phyloP scores from a whole-genome alignment of 1,140 invertebrate genomes.

The Phortica variegata region DNA sequence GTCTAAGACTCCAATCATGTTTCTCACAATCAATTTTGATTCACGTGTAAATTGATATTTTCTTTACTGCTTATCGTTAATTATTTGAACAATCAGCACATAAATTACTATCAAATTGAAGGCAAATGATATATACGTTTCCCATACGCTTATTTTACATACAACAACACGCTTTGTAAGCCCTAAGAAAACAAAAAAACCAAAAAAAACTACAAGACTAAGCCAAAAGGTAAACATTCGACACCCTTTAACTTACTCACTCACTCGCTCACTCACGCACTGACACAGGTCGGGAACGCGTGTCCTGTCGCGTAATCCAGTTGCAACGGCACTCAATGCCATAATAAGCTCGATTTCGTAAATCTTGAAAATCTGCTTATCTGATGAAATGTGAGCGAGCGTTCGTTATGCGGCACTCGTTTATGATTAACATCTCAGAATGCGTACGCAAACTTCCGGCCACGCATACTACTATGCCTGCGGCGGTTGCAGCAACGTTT shows the following conservation, averaged over 20 bases:
- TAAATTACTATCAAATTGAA: constrained; percentile 51
- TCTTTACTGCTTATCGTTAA: constrained; percentile 25
- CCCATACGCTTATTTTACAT: constrained; percentile 16
- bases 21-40: too few species aligned
- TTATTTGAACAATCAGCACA: constrained; percentile 14
- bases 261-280: constrained; percentile 12
- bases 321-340: constrained; percentile 21
- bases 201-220: constrained; percentile 8
- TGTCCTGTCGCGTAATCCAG: not conserved
- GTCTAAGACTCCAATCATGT: too few species aligned
- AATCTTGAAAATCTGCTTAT: constrained; percentile 55
- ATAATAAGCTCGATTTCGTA: constrained; percentile 53
- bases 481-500: too few species aligned
- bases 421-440: constrained; percentile 45
- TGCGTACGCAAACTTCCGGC: constrained; percentile 27
- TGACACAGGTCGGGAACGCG: constrained; percentile 1
- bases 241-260: constrained; percentile 35
- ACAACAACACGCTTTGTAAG: constrained; percentile 12
- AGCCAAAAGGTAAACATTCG: constrained; percentile 46
- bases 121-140: constrained; percentile 46
- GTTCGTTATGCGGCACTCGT: constrained; percentile 28
- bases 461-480: not conserved
- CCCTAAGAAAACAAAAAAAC: constrained; percentile 18
- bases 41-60: constrained; percentile 50
- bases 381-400: constrained; percentile 50